Evolutionary conservation across 2,113 vertebrate genomes (phyloP).

Genomic region (Amia ocellicauda): DNA sequence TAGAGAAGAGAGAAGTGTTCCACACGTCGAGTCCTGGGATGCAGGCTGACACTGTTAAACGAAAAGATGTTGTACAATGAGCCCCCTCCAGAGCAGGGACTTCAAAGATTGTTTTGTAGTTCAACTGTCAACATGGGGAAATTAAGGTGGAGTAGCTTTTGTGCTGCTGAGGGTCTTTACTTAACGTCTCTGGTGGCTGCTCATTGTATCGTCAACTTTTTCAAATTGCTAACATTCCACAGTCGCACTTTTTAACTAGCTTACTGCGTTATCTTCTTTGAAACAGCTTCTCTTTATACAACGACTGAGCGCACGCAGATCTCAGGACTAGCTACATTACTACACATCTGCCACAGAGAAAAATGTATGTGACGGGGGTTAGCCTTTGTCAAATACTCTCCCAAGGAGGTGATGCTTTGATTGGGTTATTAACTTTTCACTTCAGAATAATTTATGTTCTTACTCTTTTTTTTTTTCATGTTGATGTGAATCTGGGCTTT

Average conservation of each 20-base stretch:
- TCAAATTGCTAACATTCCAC: constrained; percentile 21
- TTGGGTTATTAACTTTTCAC: constrained; percentile 49
- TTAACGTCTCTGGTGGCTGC: constrained; percentile 28
- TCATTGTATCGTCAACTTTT: constrained; percentile 13
- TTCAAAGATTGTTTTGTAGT: constrained; percentile 73
- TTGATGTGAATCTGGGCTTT: constrained; percentile 43
- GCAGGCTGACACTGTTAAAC: constrained; percentile 62
- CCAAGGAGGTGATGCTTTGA: constrained; percentile 44
- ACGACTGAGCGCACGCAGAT: constrained; percentile 23
- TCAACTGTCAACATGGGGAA: constrained; percentile 70
- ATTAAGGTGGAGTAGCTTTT: constrained; percentile 64
- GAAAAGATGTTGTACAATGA: constrained; percentile 48
- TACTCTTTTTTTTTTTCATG: constrained; percentile 30
- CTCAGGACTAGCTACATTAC: constrained; percentile 35
- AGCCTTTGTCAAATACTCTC: constrained; percentile 34
- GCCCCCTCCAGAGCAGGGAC: constrained; percentile 55
- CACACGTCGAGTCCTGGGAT: constrained; percentile 52
- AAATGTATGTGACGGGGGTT: constrained; percentile 55
- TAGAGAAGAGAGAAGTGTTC: constrained; percentile 37
- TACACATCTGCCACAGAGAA: constrained; percentile 57
- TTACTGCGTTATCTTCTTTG: constrained; percentile 23
- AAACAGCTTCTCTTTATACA: constrained; percentile 39
- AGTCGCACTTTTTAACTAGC: constrained; percentile 19
- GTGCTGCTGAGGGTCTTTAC: constrained; percentile 64
- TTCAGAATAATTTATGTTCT: constrained; percentile 11